Conservation (phyloP, 1,140 invertebrate species). For the Phortica variegata region DNA sequence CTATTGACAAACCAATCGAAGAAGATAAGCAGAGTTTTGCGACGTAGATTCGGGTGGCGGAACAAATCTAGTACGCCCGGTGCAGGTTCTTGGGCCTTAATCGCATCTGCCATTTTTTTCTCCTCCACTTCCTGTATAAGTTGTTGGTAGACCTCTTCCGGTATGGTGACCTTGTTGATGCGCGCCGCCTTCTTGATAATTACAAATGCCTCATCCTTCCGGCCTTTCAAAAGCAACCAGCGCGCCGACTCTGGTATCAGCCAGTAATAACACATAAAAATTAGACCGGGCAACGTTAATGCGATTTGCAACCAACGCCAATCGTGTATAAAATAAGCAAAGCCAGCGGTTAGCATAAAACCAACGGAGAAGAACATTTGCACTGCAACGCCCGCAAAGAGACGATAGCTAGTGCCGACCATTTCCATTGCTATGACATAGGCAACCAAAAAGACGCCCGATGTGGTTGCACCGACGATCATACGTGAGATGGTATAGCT, state of each 20-base stretch:
- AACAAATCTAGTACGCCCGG: constrained; percentile 70
- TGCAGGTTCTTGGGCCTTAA: constrained; percentile 34
- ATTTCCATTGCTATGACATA: constrained; percentile 83
- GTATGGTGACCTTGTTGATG: constrained; percentile 65
- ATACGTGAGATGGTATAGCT: constrained; percentile 69
- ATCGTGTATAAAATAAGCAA: constrained; percentile 73
- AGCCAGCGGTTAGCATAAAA: constrained; percentile 70
- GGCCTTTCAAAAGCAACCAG: constrained; percentile 76
- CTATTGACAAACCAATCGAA: constrained; percentile 82
- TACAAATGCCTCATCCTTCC: constrained; percentile 69
- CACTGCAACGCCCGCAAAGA: constrained; percentile 72
- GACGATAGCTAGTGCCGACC: constrained; percentile 74
- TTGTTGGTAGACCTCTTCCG: constrained; percentile 62
- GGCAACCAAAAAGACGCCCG: constrained; percentile 75
- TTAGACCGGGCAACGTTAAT: constrained; percentile 68
- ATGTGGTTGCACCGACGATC: constrained; percentile 72
- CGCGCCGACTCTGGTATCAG: constrained; percentile 81
- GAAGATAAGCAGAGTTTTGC: constrained; percentile 72
- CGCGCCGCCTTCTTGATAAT: constrained; percentile 70
- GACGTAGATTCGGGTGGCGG: constrained; percentile 68
- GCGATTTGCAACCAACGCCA: constrained; percentile 77
- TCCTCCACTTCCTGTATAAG: constrained; percentile 59
- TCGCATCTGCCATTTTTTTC: constrained; percentile 32
- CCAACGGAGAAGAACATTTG: constrained; percentile 79
- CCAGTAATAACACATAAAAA: constrained; percentile 79